A percentile compares a stretch with the other conserved stretches of the same genome.
phyloP scores from a whole-genome alignment of 2,888 invertebrate genomes.

The Dusona sp. region DNA sequence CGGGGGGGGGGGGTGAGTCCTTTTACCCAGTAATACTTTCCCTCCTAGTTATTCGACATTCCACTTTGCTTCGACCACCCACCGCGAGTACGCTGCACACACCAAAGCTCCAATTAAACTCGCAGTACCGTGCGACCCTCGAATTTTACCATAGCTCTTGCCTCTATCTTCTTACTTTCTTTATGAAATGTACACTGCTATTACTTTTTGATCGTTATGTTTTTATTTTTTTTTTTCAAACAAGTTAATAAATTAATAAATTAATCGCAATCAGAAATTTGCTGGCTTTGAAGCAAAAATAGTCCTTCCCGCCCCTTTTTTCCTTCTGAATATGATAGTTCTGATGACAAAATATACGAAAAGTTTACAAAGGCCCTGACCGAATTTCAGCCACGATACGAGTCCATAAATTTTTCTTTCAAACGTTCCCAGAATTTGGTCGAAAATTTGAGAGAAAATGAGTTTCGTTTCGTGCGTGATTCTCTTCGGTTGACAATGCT shows the following conservation, averaged over 20 bases:
- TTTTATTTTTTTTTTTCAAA: not conserved
- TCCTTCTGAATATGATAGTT: not conserved
- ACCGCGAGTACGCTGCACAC: slow-evolving; percentile 4
- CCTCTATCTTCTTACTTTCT: slow-evolving; percentile 27
- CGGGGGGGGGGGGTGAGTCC: not conserved
- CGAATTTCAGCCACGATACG: slow-evolving; percentile 28
- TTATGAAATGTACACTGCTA: slow-evolving; percentile 21
- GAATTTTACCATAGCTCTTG: not conserved
- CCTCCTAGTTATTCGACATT: slow-evolving; percentile 34
- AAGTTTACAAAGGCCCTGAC: slow-evolving; percentile 37
- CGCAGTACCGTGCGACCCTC: slow-evolving; percentile 26
- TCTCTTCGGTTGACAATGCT: not conserved
- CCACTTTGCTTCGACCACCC: slow-evolving; percentile 25
- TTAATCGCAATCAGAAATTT: not conserved
- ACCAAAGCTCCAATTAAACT: slow-evolving; percentile 60
- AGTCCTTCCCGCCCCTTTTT: not conserved
- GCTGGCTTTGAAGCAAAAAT: not conserved
- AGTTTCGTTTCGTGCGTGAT: not conserved
- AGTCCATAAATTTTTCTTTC: slow-evolving; percentile 26
- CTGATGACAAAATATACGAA: not conserved
- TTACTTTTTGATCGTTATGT: not conserved
- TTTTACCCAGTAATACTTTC: slow-evolving; percentile 8
- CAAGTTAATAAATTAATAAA: not conserved
- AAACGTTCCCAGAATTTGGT: slow-evolving; percentile 40
- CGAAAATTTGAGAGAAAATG: slow-evolving; percentile 36